A percentile compares a stretch with the other conserved stretches of the same genome.
These are phyloP conservation scores for Linnaemya tessellans DNA, from an alignment of 2,888 invertebrate genomes.

Conservation along the genomic window DNA sequence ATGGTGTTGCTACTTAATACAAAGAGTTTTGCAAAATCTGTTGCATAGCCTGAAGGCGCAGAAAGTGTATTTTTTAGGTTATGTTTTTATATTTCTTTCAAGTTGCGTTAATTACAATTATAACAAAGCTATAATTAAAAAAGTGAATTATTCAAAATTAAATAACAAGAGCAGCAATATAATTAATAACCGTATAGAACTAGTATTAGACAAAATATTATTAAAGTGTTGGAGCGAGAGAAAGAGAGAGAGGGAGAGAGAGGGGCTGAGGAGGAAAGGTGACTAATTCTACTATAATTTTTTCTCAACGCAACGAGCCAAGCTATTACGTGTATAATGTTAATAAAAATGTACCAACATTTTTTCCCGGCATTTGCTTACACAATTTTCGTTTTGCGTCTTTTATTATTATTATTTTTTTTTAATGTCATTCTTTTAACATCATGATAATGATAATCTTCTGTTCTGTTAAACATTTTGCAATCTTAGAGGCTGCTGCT, in stretches of 20 bases:
- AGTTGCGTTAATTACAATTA: conserved; percentile 10
- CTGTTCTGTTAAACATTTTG: conserved; percentile 39
- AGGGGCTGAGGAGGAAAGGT: not conserved
- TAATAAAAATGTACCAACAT: not conserved
- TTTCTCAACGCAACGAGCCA: not conserved
- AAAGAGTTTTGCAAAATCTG: not conserved
- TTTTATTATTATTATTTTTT: conserved; percentile 8
- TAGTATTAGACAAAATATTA: not conserved
- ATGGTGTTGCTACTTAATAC: not conserved
- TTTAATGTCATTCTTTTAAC: conserved; percentile 48
- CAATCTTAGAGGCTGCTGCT: not conserved
- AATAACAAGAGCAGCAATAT: conserved; percentile 1
- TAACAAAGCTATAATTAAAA: conserved; percentile 25
- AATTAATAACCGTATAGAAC: too few relatives aligned
- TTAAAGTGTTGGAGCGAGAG: not conserved
- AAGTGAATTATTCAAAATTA: conserved; percentile 16
- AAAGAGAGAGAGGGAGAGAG: not conserved
- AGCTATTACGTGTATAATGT: conserved; percentile 28
- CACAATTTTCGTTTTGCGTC: not conserved
- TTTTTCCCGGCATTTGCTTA: conserved; percentile 11
- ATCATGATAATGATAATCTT: conserved; percentile 62
- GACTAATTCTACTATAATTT: not conserved
- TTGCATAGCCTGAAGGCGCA: not conserved
- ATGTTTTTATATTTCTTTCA: not conserved
- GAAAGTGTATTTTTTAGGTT: not conserved